Base-by-base conservation (phyloP, 2,797 vertebrate species). In the Chromobotia macracanthus region DNA sequence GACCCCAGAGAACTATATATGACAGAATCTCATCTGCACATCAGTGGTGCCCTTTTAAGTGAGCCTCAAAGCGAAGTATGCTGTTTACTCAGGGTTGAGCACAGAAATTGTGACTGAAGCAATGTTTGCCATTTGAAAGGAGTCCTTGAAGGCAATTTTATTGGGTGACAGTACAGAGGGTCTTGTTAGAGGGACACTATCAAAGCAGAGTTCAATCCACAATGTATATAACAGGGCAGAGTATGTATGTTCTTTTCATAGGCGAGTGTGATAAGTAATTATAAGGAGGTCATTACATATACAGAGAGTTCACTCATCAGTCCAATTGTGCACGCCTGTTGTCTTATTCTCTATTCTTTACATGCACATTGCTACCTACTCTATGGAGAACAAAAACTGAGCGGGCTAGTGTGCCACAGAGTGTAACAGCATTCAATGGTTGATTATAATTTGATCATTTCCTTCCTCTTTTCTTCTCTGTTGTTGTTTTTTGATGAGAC, bases 191-290 rank as follows among this genome's bases (percentile, higher is more conserved):
- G 68, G 21, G n/a, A 55, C 35, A n/a, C 28, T 72, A 66, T 85
- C 64, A 82, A 75, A 82, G 69, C 71, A 72, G 55, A 50, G 50
- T 69, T 65, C 55, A 72, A 66, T 51, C 56, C 64, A 70, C 44
- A 25, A 31, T 19, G n/a, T 56, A 65, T 19, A 28, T 38, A 38
- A 64, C 18, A 66, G 19, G 15, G n/a, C 67, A 50, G 50, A 23
- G 46, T 73, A 50, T 21, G 21, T 66, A 75, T 68, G 18, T 78
- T 79, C 60, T 41, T 72, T 69, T 72, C 46, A 65, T 48, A 63
- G 28, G n/a, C 48, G 64, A 79, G 72, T 80, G 77, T 72, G 46
- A 85, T 10, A 82, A 80, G 74, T 80, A 83, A 81, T 83, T 85
- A 70, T 53, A 46, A 68, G n/a, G 63, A 81, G 73, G 51, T 83